Percentiles rank a stretch among this genome's conserved stretches.
Evolutionary conservation across 1,140 invertebrate genomes (phyloP).

Genomic region (Gonioctena quinquepunctata): DNA sequence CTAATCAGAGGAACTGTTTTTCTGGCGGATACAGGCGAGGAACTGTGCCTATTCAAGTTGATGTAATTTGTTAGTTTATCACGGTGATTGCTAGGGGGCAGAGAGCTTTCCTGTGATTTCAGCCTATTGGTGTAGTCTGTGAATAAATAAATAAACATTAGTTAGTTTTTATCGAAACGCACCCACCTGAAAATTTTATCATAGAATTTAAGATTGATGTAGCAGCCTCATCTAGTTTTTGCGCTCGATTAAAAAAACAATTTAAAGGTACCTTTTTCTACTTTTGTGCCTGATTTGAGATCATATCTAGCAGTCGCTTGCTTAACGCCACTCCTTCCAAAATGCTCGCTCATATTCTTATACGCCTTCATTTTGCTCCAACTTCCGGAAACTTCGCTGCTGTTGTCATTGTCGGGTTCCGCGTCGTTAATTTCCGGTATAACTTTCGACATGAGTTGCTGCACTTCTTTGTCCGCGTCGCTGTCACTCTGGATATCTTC

Average conservation of each 20-base stretch:
- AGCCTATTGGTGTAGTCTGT: neutral
- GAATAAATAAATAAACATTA: neutral
- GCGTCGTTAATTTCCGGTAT: conserved; percentile 15
- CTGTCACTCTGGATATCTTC: conserved; percentile 52
- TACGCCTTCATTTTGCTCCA: conserved; percentile 53
- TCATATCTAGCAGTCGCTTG: conserved; percentile 1
- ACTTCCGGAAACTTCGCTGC: conserved; percentile 52
- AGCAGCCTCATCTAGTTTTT: too few species aligned
- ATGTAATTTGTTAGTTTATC: conserved; percentile 14
- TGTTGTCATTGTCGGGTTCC: conserved; percentile 32
- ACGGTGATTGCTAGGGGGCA: neutral
- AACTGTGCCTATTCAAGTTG: conserved; percentile 11
- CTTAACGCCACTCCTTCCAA: neutral
- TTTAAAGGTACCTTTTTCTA: conserved; percentile 23
- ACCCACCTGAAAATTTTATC: too few species aligned
- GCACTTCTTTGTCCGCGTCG: conserved; percentile 57
- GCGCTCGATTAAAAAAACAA: too few species aligned
- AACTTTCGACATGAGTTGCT: conserved; percentile 50
- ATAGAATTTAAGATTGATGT: too few species aligned
- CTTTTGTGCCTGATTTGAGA: conserved; percentile 6
- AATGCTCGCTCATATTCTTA: conserved; percentile 40
- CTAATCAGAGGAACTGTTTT: conserved; percentile 32
- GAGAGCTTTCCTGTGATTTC: neutral
- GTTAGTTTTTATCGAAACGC: too few species aligned
- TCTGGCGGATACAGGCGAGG: conserved; percentile 40